Conservation (phyloP, 2,888 invertebrate species). For the Neocrepidodera transversa region DNA sequence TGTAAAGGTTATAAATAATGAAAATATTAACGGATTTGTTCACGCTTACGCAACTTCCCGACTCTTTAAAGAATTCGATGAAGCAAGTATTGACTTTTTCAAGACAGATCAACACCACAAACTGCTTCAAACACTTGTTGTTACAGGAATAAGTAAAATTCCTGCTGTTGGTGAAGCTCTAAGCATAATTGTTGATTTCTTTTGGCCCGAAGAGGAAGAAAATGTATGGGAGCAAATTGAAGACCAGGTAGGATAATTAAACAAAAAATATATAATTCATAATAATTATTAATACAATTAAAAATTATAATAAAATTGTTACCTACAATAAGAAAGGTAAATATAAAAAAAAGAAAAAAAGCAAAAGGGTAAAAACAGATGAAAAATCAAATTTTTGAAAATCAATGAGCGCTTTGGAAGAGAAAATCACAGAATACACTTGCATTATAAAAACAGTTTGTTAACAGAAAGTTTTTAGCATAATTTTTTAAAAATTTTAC, state of each 20-base stretch:
- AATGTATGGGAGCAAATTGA: not conserved
- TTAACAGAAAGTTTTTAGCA: too few relatives aligned
- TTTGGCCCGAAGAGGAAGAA: not conserved
- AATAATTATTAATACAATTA: too few relatives aligned
- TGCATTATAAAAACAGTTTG: too few relatives aligned
- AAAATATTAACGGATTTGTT: not conserved
- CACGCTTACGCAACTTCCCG: not conserved
- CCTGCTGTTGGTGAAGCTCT: not conserved
- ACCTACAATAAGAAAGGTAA: too few relatives aligned
- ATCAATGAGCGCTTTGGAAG: too few relatives aligned
- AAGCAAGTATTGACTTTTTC: not conserved
- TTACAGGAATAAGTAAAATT: not conserved
- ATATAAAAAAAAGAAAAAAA: too few relatives aligned
- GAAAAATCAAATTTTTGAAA: too few relatives aligned
- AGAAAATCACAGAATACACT: too few relatives aligned
- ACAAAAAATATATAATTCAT: too few relatives aligned
- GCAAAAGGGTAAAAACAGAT: too few relatives aligned
- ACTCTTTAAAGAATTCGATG: not conserved
- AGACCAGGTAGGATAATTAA: not conserved
- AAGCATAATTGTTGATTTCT: not conserved
- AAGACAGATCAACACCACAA: not conserved
- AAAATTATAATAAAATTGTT: too few relatives aligned
- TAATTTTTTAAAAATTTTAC: too few relatives aligned
- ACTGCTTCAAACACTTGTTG: not conserved
- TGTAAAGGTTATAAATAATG: constrained; percentile 1